Base-by-base conservation (phyloP, 2,888 invertebrate genomes). In the Eupithecia pulchellata region DNA sequence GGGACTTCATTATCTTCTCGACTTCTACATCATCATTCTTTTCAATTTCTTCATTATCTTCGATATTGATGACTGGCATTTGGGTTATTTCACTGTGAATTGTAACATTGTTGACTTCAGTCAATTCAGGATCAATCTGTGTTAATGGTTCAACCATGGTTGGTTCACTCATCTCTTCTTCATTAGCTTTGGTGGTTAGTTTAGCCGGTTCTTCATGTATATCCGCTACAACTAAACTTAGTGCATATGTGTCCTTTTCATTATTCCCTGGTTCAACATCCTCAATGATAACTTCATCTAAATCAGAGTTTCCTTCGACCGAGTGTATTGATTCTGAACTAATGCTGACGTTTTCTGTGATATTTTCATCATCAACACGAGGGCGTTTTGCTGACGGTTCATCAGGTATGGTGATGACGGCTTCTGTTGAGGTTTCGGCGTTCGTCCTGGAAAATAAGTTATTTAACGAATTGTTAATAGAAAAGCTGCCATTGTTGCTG, bases 281-380 rank as follows among this genome's bases (percentile, higher is more conserved):
- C 72, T 84, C 81, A 11, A 80, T 75, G 20, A 85, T 85, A 2
- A 87, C 84, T 52, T 84, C 86, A n/a, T 72, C 69, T n/a, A 65
- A 62, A 36, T 68, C 71, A 0, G 69, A 66, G 52, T 84, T 83
- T 29, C 86, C 84, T 75, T 88, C 87, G 5, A 90, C 75, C 0
- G 90, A 89, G n/a, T 73, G 76, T 1, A 75, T 78, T 0, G 91
- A 91, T 2, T 86, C 89, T 63, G 91, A 92, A 73, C 91, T 91
- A 14, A 93, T 75, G 68, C 90, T 91, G 60, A 93, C 91, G 77
- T 87, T 85, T 13, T 91, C 91, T 13, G 78, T 27, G 2, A 75
- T 29, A 1, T 14, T 8, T 17, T 30, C 30, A 30, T 17, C 20
- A 20, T 47, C 83, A 27, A 87, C 36, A 6, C 90, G 86, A 5